Percentiles rank a stretch among this genome's conserved stretches.
Evolutionary conservation across 2,888 invertebrate species (phyloP).

Genomic region (Mesoligia furuncula): DNA sequence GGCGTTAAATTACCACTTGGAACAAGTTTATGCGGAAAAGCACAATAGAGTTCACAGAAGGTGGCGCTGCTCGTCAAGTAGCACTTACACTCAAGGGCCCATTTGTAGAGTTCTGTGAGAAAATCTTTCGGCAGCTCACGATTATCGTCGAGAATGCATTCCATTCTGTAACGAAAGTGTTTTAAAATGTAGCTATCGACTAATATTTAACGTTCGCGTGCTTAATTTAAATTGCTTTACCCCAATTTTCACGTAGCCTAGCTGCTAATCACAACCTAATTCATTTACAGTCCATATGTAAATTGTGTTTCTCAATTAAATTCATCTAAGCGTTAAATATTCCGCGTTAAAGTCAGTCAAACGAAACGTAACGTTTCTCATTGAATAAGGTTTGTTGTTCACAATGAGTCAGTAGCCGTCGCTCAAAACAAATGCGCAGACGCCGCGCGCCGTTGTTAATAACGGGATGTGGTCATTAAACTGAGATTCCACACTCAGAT

Average conservation of each 20-base stretch:
- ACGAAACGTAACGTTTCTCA: conserved; percentile 77
- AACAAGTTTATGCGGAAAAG: conserved; percentile 65
- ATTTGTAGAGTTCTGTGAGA: conserved; percentile 93
- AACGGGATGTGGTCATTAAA: conserved; percentile 89
- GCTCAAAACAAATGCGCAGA: conserved; percentile 86
- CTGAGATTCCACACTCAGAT: conserved; percentile 84
- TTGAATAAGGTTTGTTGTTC: conserved; percentile 85
- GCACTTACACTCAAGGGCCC: conserved; percentile 95
- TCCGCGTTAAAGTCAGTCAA: conserved; percentile 74
- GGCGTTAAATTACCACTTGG: conserved; percentile 60
- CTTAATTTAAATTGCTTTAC: conserved; percentile 23
- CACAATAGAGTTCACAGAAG: conserved; percentile 67
- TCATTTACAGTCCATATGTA: conserved; percentile 55
- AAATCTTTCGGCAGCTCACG: conserved; percentile 92
- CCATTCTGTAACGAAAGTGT: conserved; percentile 91
- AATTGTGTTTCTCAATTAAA: conserved; percentile 66
- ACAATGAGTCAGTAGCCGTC: conserved; percentile 82
- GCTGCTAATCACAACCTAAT: conserved; percentile 45
- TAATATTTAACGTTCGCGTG: conserved; percentile 38
- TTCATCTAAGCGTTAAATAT: conserved; percentile 69
- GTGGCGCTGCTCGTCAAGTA: conserved; percentile 58
- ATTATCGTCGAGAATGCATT: conserved; percentile 90
- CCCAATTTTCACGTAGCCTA: conserved; percentile 30
- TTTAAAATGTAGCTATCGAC: conserved; percentile 30
- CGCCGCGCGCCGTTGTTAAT: conserved; percentile 76